Evolutionary conservation across 2,888 invertebrate species (phyloP), one percentile per base, ranked within the genome.

Genomic region (Nematopogon swammerdamellus): DNA sequence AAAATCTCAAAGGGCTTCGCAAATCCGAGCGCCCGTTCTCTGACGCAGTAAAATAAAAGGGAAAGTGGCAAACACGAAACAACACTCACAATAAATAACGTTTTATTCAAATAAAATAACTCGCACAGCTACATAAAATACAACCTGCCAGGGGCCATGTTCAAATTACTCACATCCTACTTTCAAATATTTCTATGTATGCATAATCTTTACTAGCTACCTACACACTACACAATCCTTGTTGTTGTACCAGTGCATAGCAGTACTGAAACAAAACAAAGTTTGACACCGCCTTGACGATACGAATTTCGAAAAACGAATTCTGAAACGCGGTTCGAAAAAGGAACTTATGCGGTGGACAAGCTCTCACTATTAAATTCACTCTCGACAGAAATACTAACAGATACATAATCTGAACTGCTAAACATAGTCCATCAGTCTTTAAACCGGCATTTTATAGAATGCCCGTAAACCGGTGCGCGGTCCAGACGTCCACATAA

Each of bases 51-150:
- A 48, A 3, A 46, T 36, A 20, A 17, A 46, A 45, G 16, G n/a
- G 42, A 58, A 67, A 64, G n/a, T n/a, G n/a, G 59, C 51, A 55
- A 63, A 63, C 62, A 55, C 60, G 25, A 59, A 61, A 56, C 45
- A 52, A 51, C 54, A 49, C 48, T 56, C 52, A 55, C 58, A 70
- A 72, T 75, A 74, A 76, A 74, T 72, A 72, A 69, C 64, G 54
- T 58, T 53, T 71, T 73, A 72, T 72, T 72, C 54, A 57, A 60
- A 60, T 62, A 54, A 69, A 67, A 64, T 50, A 48, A 48, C 46
- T 44, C 42, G 46, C 30, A 50, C 48, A 49, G 16, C 44, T 47
- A 50, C 44, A 50, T n/a, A 44, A 48, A 25, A 25, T 46, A 45
- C 3, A n/a, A 30, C 16, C 29, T 17, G 36, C 8, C 47, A 36